Evolutionary conservation across 2,888 invertebrate species (phyloP).

Genomic region (Phlogophora meticulosa): DNA sequence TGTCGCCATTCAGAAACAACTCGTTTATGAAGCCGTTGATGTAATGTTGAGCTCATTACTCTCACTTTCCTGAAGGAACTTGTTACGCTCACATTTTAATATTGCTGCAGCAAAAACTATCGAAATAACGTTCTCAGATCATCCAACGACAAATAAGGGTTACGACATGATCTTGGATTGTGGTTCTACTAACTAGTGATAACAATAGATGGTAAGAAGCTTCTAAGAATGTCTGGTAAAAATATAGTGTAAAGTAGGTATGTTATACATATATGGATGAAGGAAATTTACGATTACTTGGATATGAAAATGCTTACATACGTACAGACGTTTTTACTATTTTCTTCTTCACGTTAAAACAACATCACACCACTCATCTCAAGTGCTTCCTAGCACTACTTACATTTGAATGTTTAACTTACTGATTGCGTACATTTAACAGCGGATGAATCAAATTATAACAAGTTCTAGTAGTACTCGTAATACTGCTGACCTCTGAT

Average conservation of each 20-base stretch:
- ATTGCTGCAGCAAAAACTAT: background rate
- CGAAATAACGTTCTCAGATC: background rate
- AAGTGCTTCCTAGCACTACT: conserved; percentile 9
- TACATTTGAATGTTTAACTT: conserved; percentile 23
- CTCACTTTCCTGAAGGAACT: conserved; percentile 37
- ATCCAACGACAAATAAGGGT: too few relatives aligned
- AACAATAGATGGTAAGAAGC: too few relatives aligned
- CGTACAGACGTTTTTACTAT: too few relatives aligned
- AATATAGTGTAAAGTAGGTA: too few relatives aligned
- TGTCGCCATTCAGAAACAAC: conserved; percentile 28
- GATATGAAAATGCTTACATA: too few relatives aligned
- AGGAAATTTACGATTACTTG: too few relatives aligned
- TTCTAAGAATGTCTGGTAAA: too few relatives aligned
- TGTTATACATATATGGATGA: too few relatives aligned
- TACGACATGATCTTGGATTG: too few relatives aligned
- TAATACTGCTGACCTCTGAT: conserved; percentile 10
- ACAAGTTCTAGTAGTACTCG: conserved; percentile 10
- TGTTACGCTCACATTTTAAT: background rate
- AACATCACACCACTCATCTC: background rate
- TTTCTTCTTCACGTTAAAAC: background rate
- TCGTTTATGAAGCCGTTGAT: conserved; percentile 12
- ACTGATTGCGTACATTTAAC: conserved; percentile 15
- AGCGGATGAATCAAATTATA: conserved; percentile 27
- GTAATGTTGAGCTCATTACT: conserved; percentile 36
- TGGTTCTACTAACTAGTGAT: too few relatives aligned